phyloP scores from a whole-genome alignment of 2,888 invertebrate species.

The Pyrocoelia pectoralis region DNA sequence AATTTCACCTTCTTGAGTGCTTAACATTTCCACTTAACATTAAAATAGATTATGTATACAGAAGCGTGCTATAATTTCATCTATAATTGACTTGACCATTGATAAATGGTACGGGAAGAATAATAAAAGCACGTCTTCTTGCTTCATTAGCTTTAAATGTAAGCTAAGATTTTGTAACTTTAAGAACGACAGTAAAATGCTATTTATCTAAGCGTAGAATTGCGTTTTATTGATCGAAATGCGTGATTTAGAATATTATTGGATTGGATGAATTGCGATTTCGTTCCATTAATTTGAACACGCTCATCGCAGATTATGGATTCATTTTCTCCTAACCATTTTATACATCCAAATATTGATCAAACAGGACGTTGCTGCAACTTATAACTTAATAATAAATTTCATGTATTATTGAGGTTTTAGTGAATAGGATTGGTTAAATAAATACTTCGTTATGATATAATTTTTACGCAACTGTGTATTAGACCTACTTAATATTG shows the following conservation, averaged over 20 bases:
- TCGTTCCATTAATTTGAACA: too few relatives aligned
- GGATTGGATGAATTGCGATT: too few relatives aligned
- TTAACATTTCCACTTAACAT: neutral
- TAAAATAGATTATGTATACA: neutral
- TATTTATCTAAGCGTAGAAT: neutral
- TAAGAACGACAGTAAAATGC: neutral
- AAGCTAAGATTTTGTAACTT: neutral
- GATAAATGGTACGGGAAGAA: neutral
- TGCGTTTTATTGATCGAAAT: neutral
- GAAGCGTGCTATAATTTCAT: constrained; percentile 5
- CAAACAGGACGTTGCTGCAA: too few relatives aligned
- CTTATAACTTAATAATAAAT: too few relatives aligned
- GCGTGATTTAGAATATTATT: neutral
- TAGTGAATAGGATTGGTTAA: too few relatives aligned
- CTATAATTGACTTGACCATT: constrained; percentile 9
- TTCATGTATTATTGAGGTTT: too few relatives aligned
- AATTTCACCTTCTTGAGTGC: neutral
- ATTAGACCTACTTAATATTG: too few relatives aligned
- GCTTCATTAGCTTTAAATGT: neutral
- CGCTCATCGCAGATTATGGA: too few relatives aligned
- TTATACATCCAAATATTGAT: too few relatives aligned
- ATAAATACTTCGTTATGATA: too few relatives aligned
- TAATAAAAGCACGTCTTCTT: neutral
- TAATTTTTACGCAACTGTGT: too few relatives aligned
- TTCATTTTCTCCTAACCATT: too few relatives aligned